Percentiles rank a stretch among this genome's conserved stretches.
Conservation (phyloP, 1,140 invertebrate species). For the Lordiphosa collinella region DNA sequence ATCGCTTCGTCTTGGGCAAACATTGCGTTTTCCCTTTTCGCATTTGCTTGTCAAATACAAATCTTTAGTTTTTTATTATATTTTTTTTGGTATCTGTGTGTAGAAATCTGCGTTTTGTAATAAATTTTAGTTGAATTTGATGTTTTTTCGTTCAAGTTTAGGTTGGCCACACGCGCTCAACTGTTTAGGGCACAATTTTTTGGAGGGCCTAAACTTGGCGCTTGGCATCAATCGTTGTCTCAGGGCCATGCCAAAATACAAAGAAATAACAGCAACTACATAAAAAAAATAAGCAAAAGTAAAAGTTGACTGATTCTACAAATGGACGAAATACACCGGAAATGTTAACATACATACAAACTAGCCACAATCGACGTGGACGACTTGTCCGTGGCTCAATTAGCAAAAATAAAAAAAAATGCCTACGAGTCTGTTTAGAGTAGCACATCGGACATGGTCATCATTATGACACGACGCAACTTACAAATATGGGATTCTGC, state of each 20-base stretch:
- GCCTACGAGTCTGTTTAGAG: slow-evolving; percentile 43
- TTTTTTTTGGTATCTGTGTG: slow-evolving; percentile 15
- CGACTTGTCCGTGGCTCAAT: slow-evolving; percentile 63
- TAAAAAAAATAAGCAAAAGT: slow-evolving; percentile 46
- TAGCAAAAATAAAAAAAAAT: slow-evolving; percentile 39
- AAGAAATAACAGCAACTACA: too few species aligned
- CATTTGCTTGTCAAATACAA: slow-evolving; percentile 37
- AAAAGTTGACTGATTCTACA: slow-evolving; percentile 66
- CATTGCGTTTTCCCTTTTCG: slow-evolving; percentile 9
- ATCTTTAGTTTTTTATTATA: slow-evolving; percentile 9
- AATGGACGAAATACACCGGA: slow-evolving; percentile 57
- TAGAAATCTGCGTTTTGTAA: slow-evolving; percentile 42
- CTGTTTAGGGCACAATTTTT: slow-evolving; percentile 20
- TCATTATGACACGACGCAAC: slow-evolving; percentile 47
- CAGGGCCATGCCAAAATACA: slow-evolving; percentile 19
- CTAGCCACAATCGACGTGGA: slow-evolving; percentile 30
- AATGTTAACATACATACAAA: slow-evolving; percentile 70
- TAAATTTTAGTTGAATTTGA: slow-evolving; percentile 14
- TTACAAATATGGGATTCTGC: slow-evolving; percentile 3
- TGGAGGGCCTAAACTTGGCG: slow-evolving; percentile 17
- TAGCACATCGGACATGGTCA: slow-evolving; percentile 32
- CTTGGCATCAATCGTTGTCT: slow-evolving; percentile 28
- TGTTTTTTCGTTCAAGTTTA: slow-evolving; percentile 17
- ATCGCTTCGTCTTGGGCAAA: too few species aligned
- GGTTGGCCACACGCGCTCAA: slow-evolving; percentile 24